These are phyloP conservation scores for Periophthalmus modestus DNA, from an alignment of 2,113 vertebrate genomes.

Conservation along the genomic window DNA sequence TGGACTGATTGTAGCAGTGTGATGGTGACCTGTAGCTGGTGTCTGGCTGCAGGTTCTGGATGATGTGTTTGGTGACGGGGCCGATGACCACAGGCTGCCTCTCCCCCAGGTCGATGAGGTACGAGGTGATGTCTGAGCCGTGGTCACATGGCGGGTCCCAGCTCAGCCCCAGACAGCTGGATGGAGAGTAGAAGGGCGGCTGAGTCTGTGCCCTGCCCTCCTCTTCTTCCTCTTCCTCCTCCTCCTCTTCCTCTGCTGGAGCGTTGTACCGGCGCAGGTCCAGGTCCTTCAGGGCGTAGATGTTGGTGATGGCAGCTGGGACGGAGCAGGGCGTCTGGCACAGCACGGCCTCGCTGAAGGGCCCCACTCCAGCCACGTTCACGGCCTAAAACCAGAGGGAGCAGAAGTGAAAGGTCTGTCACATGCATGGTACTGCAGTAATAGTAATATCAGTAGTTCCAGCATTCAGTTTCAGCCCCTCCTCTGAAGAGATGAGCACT, in stretches of 20 bases:
- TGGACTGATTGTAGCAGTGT: neutral
- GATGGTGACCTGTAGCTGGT: slow-evolving; percentile 90
- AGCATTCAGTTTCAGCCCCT: too few species aligned
- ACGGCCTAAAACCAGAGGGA: slow-evolving; percentile 76
- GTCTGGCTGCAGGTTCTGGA: slow-evolving; percentile 92
- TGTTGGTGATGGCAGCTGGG: slow-evolving; percentile 86
- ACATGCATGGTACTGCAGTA: neutral
- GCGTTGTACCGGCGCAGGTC: slow-evolving; percentile 71
- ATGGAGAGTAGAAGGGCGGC: slow-evolving; percentile 82
- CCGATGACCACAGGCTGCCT: slow-evolving; percentile 86
- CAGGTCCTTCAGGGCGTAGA: slow-evolving; percentile 84
- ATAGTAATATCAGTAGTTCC: too few species aligned
- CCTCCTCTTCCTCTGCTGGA: slow-evolving; percentile 51
- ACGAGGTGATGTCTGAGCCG: slow-evolving; percentile 91
- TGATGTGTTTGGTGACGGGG: slow-evolving; percentile 83
- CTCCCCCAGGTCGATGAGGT: slow-evolving; percentile 94
- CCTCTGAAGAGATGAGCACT: too few species aligned
- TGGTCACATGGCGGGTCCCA: slow-evolving; percentile 93
- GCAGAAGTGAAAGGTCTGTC: neutral
- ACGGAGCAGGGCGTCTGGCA: slow-evolving; percentile 92
- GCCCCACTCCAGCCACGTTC: slow-evolving; percentile 87
- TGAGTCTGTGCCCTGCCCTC: neutral
- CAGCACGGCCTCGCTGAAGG: slow-evolving; percentile 88
- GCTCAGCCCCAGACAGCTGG: slow-evolving; percentile 89
- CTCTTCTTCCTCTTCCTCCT: slow-evolving; percentile 34